Conservation (phyloP, 2,113 vertebrate species). For the Picathartes gymnocephalus region DNA sequence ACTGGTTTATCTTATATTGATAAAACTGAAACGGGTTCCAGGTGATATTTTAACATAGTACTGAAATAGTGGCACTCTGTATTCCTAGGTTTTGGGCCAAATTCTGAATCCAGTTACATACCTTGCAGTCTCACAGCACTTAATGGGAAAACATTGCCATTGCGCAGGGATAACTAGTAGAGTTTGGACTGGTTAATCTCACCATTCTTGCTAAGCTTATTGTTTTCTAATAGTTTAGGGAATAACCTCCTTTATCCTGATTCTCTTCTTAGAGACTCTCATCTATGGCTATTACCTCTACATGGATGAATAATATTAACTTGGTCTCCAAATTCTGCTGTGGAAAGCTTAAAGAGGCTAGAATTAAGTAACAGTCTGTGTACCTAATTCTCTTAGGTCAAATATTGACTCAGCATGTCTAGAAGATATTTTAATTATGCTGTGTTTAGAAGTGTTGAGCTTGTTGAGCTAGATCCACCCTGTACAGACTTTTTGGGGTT, state of each 20-base stretch:
- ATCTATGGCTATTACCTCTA: constrained; percentile 14
- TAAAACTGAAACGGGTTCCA: not conserved
- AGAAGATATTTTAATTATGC: not conserved
- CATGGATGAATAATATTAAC: constrained; percentile 42
- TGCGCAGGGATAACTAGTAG: constrained; percentile 60
- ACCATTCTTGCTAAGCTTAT: not conserved
- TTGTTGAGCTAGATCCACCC: not conserved
- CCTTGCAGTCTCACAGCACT: constrained; percentile 2
- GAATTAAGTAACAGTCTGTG: not conserved
- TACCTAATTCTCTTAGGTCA: not conserved
- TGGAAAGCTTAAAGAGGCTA: constrained; percentile 5
- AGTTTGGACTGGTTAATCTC: constrained; percentile 7
- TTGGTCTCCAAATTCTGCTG: constrained; percentile 34
- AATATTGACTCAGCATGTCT: not conserved
- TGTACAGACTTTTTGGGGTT: not conserved
- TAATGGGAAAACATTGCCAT: constrained; percentile 25
- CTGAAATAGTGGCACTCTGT: constrained; percentile 51
- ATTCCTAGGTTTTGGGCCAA: not conserved
- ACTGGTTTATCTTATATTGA: not conserved
- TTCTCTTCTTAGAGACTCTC: constrained; percentile 38
- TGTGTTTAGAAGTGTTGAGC: not conserved
- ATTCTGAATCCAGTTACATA: not conserved
- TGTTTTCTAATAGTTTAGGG: not conserved
- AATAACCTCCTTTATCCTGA: constrained; percentile 41
- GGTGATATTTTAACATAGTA: not conserved